Evolutionary conservation across 2,888 invertebrate genomes (phyloP).

Genomic region (Unio pictorum): DNA sequence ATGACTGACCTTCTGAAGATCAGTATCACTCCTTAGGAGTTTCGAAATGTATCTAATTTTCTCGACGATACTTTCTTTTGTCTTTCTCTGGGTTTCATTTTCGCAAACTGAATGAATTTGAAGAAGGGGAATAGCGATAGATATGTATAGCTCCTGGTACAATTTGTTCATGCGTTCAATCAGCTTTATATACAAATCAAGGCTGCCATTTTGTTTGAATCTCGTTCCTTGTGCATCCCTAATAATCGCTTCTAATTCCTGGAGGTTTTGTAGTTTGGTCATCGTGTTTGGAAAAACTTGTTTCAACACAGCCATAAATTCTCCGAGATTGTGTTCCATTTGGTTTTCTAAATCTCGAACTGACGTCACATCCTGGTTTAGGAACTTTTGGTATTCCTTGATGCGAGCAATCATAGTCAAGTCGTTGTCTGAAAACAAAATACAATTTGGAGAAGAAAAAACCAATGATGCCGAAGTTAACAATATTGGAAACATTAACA

Average conservation of each 20-base stretch:
- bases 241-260: constrained; percentile 47
- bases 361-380: constrained; percentile 33
- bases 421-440: constrained; percentile 35
- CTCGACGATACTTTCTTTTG: constrained; percentile 43
- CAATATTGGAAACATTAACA: no score
- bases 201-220: constrained; percentile 29
- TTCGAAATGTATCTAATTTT: constrained; percentile 37
- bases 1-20: constrained; percentile 38
- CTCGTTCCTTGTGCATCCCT: constrained; percentile 40
- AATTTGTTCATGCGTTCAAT: constrained; percentile 32
- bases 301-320: constrained; percentile 52
- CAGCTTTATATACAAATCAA: constrained; percentile 40
- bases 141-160: constrained; percentile 37
- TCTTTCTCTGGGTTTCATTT: constrained; percentile 50
- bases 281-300: constrained; percentile 41
- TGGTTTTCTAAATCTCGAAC: constrained; percentile 51
- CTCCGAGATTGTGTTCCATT: constrained; percentile 51
- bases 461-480: no score
- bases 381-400: constrained; percentile 38
- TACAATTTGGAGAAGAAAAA: no score
- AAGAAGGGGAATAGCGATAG: constrained; percentile 47
- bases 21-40: constrained; percentile 38
- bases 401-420: constrained; percentile 39
- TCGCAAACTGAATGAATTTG: constrained; percentile 55
- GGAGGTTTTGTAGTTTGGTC: constrained; percentile 33